Evolutionary conservation across 2,888 invertebrate genomes (phyloP).

Genomic region (Nysson spinosus): DNA sequence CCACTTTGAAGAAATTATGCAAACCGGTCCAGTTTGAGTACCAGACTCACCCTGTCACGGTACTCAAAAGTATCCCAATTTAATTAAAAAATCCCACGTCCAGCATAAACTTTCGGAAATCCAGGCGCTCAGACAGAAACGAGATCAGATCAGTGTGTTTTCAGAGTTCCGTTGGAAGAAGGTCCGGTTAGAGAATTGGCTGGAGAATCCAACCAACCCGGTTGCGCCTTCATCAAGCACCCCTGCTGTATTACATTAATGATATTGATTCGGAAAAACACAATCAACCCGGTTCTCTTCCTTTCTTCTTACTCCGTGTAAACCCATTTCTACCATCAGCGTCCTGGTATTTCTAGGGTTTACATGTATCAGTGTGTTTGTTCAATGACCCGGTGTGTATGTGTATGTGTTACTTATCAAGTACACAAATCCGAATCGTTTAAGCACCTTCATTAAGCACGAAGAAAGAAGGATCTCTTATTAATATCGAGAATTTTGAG

Average conservation of each 20-base stretch:
- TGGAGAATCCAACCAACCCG: constrained; percentile 44
- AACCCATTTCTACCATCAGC: constrained; percentile 11
- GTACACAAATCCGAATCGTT: constrained; percentile 14
- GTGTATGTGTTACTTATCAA: constrained; percentile 18
- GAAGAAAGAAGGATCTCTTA: constrained; percentile 60
- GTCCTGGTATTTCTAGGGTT: neutral
- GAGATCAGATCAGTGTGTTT: neutral
- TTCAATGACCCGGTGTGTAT: constrained; percentile 10
- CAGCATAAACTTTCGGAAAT: too few species aligned
- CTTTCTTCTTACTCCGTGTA: constrained; percentile 4
- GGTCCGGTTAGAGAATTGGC: constrained; percentile 43
- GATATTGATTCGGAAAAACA: constrained; percentile 74
- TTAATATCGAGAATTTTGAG: constrained; percentile 64
- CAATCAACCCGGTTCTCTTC: constrained; percentile 61
- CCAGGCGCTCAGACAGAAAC: neutral
- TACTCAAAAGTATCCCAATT: too few species aligned
- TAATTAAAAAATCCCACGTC: too few species aligned
- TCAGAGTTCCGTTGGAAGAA: neutral
- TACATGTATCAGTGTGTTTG: constrained; percentile 5
- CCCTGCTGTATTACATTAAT: constrained; percentile 74
- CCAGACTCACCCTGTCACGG: too few species aligned
- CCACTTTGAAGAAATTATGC: too few species aligned
- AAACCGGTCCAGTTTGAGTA: too few species aligned
- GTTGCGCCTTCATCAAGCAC: constrained; percentile 69
- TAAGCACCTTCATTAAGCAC: constrained; percentile 49